A percentile compares a stretch with the other conserved stretches of the same genome.
Conservation (phyloP, 2,888 invertebrate species). For the Tenthredo scrophulariae region DNA sequence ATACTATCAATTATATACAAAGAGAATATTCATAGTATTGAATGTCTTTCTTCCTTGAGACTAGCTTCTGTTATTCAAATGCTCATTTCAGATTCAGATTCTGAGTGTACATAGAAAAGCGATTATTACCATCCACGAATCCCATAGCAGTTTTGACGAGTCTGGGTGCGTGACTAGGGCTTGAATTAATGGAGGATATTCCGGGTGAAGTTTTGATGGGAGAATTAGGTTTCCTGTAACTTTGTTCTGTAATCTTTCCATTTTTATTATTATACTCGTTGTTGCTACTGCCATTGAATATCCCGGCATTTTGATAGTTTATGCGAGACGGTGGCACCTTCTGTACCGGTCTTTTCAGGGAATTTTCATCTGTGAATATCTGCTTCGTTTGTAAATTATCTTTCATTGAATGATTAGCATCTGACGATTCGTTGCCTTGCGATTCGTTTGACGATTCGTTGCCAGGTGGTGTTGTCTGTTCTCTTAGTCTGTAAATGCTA, state of each 20-base stretch:
- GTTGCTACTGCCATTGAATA: slow-evolving; percentile 73
- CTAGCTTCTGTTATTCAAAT: background rate
- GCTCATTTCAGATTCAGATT: background rate
- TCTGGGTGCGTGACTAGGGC: slow-evolving; percentile 77
- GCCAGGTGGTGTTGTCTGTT: slow-evolving; percentile 81
- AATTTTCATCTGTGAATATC: slow-evolving; percentile 77
- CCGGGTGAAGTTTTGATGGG: slow-evolving; percentile 83
- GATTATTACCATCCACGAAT: slow-evolving; percentile 80
- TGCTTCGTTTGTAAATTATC: slow-evolving; percentile 65
- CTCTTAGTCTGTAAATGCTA: slow-evolving; percentile 85
- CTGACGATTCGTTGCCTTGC: slow-evolving; percentile 66
- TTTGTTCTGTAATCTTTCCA: slow-evolving; percentile 73
- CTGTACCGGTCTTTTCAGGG: slow-evolving; percentile 85
- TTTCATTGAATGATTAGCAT: slow-evolving; percentile 57
- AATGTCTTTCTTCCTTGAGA: background rate
- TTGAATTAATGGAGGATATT: slow-evolving; percentile 81
- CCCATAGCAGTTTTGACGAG: slow-evolving; percentile 82
- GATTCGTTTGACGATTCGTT: slow-evolving; percentile 73
- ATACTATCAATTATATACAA: background rate
- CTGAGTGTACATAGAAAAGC: background rate
- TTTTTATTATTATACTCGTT: slow-evolving; percentile 73
- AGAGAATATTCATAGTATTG: background rate
- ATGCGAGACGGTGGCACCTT: slow-evolving; percentile 90
- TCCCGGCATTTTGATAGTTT: slow-evolving; percentile 73
- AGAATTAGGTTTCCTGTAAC: slow-evolving; percentile 85